These are phyloP conservation scores for Clamator glandarius DNA, from an alignment of 2,797 vertebrate species.

Conservation along the genomic window DNA sequence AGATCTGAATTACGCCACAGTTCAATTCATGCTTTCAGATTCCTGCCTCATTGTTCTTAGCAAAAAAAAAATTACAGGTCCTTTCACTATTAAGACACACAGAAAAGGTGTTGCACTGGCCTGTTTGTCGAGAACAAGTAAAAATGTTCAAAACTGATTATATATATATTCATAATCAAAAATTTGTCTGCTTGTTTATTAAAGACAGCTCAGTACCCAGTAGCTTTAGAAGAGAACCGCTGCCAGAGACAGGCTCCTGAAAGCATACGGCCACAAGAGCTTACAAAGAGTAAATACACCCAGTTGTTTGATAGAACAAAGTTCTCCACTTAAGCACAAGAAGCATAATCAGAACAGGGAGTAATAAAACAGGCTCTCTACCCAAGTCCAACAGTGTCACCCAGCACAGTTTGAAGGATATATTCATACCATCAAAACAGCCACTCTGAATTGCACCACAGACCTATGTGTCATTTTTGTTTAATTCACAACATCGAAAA, in stretches of 20 bases:
- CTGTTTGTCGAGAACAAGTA: neutral
- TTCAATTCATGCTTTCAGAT: neutral
- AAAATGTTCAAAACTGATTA: neutral
- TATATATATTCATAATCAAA: neutral
- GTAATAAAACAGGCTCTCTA: neutral
- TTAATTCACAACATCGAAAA: neutral
- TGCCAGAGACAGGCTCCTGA: neutral
- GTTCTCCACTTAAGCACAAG: neutral
- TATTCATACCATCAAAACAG: neutral
- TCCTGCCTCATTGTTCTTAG: neutral
- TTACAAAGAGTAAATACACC: neutral
- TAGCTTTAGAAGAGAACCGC: neutral
- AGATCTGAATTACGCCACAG: neutral
- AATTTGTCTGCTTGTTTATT: neutral
- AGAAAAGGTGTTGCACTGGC: neutral
- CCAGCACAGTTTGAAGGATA: neutral
- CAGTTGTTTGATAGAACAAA: constrained; percentile 2
- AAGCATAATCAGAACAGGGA: neutral
- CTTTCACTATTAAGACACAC: neutral
- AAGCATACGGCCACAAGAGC: neutral
- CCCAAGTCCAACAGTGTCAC: neutral
- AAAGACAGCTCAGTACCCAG: neutral
- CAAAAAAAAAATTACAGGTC: neutral
- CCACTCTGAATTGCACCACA: neutral
- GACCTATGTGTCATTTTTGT: neutral